phyloP scores from a whole-genome alignment of 92 coral and sea anemone species.

The Isaurus tuberculatus region DNA sequence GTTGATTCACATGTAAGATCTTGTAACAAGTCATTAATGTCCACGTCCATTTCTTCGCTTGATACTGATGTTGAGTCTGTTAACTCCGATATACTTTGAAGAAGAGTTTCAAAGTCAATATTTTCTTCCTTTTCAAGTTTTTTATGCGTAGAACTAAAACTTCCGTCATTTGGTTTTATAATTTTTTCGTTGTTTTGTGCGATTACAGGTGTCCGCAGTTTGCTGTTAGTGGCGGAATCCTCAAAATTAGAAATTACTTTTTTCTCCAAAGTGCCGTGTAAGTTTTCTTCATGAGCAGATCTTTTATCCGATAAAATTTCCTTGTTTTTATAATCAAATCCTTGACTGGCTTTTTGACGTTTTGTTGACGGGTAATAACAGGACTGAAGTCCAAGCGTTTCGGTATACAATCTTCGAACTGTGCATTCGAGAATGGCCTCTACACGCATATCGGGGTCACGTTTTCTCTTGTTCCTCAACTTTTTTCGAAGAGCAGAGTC shows the following conservation, averaged over 20 bases:
- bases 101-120: constrained; percentile 70
- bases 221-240: constrained; percentile 30
- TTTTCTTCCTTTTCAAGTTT: constrained; percentile 46
- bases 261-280: constrained; percentile 2
- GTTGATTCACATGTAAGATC: constrained; percentile 74
- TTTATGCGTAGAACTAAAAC: constrained; percentile 21
- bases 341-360: constrained; percentile 33
- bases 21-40: constrained; percentile 82
- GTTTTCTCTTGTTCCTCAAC: constrained; percentile 87
- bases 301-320: not conserved
- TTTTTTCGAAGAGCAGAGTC: constrained; percentile 88
- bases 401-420: constrained; percentile 88
- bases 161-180: constrained; percentile 30
- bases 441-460: constrained; percentile 95
- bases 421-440: constrained; percentile 91
- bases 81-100: constrained; percentile 69
- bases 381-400: constrained; percentile 67
- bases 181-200: not conserved
- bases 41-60: constrained; percentile 63
- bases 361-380: constrained; percentile 44
- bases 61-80: constrained; percentile 69
- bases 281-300: not conserved
- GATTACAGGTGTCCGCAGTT: constrained; percentile 20
- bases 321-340: not conserved
- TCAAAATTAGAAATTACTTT: constrained; percentile 46